Conservation (phyloP, 2,797 vertebrate species). For the Hemibagrus guttatus region DNA sequence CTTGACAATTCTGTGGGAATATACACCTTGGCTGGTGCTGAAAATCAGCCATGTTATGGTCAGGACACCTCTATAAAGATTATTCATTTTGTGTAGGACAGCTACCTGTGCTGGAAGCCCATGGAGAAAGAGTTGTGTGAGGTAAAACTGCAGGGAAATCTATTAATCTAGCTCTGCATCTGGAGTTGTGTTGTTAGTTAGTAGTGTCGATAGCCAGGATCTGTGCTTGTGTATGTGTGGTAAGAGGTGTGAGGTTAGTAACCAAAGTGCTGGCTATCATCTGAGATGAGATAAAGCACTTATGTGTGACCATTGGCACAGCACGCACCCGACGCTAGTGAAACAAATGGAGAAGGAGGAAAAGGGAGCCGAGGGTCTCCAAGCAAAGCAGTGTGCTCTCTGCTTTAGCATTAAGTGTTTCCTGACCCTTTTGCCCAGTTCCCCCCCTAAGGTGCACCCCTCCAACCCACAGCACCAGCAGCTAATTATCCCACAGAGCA, state of each 20-base stretch:
- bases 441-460: constrained; percentile 27
- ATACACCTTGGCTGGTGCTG: constrained; percentile 80
- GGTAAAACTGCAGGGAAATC: constrained; percentile 89
- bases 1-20: constrained; percentile 92
- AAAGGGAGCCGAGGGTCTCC: constrained; percentile 16
- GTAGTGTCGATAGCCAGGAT: neutral
- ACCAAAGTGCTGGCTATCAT: constrained; percentile 70
- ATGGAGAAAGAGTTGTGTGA: constrained; percentile 86
- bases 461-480: constrained; percentile 67
- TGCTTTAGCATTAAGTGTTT: constrained; percentile 65
- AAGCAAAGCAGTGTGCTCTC: constrained; percentile 59
- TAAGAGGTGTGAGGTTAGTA: constrained; percentile 50
- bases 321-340: constrained; percentile 76
- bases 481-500: constrained; percentile 76
- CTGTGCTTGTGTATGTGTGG: neutral
- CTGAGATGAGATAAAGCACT: constrained; percentile 78
- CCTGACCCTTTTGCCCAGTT: constrained; percentile 69
- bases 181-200: constrained; percentile 54
- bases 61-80: constrained; percentile 93
- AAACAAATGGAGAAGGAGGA: constrained; percentile 68
- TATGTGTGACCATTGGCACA: constrained; percentile 80
- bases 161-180: constrained; percentile 83
- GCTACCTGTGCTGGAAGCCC: constrained; percentile 86
- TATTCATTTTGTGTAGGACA: constrained; percentile 96
- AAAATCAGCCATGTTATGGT: constrained; percentile 94